Evolutionary conservation across 2,888 invertebrate genomes (phyloP), one percentile per base, ranked within the genome.

Genomic region (Diaperis boleti): DNA sequence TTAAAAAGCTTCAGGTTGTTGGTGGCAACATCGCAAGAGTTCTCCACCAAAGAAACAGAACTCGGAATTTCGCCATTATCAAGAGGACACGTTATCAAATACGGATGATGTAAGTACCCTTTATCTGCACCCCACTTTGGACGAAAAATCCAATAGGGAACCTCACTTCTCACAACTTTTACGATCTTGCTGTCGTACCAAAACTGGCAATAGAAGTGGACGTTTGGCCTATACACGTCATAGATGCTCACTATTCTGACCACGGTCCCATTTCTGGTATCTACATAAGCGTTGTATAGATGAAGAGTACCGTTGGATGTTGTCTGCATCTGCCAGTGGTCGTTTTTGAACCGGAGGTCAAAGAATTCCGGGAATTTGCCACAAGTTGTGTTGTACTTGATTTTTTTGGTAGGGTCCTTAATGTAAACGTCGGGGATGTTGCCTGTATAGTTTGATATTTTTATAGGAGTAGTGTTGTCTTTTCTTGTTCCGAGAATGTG

Each of bases 71-170:
- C 2, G 1, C 17, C 37, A 1, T 35, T 42, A 15, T 88, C 86
- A 83, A 94, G 85, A 79, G 90, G 90, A 81, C 94, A 95, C 15
- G 93, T 91, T 69, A 95, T 87, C 72, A 95, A 84, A 79, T 92
- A 94, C 0, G 94, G 94, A 82, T 94, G 94, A 78, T 92, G 90
- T 66, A 92, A 89, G 61, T 89, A 89, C 80, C 92, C 90, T 76
- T 90, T 89, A 81, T 92, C 92, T 81, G 94, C 94, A 62, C 94
- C 94, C 94, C 94, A 94, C 79, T 92, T 92, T 70, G 88, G 87
- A 78, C 91, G 90, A 94, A 94, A 94, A 69, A 93, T 90, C 79
- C 94, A 94, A 78, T 92, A 93, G 82, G 93, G 93, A 79, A 92
- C 92, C 68, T 91, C 86, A 8, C 89, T 89, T 76, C 89, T 88